Base-by-base conservation (phyloP, 2,888 invertebrate genomes). In the Limnephilus lunatus region DNA sequence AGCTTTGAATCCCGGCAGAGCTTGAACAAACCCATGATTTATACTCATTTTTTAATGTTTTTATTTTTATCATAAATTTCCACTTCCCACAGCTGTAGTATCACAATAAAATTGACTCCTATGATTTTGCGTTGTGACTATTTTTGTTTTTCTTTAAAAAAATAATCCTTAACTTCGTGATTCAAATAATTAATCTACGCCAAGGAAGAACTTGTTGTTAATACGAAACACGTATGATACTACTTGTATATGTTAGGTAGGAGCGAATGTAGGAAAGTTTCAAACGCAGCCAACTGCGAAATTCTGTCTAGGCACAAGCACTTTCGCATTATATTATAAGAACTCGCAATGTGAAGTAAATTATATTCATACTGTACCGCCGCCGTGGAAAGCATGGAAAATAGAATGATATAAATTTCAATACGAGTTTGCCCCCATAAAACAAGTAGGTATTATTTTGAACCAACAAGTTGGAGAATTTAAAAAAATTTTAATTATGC, bases 211-310 rank as follows among this genome's bases (percentile, higher is more conserved):
- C 25, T 68, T 25, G 68, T 68, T 68, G 68, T 68, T 68, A 68
- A 68, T 68, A 68, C 68, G 25, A 68, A 25, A 25, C 68, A 68
- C 68, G 68, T 68, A 25, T n/a, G 68, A 25, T 53, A n/a, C 25
- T 25, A 68, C 68, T n/a, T n/a, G n/a, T n/a, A n/a, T n/a, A n/a
- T n/a, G 68, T 68, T 68, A 68, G 68, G 25, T 25, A n/a, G 68
- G 68, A 68, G 68, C 68, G 25, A 25, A 68, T 68, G 68, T 68
- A 68, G 68, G 25, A 68, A 68, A 68, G 68, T 68, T 68, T 68
- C 68, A 68, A 68, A 68, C 68, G 68, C 68, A 68, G 68, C 68
- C 68, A 68, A 68, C 68, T 68, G 68, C 68, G 68, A 68, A 68
- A 68, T 68, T 68, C 68, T 68, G 68, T 68, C 68, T 68, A 68